Conservation (phyloP, 2,797 vertebrate species). For the Anguilla anguilla region DNA sequence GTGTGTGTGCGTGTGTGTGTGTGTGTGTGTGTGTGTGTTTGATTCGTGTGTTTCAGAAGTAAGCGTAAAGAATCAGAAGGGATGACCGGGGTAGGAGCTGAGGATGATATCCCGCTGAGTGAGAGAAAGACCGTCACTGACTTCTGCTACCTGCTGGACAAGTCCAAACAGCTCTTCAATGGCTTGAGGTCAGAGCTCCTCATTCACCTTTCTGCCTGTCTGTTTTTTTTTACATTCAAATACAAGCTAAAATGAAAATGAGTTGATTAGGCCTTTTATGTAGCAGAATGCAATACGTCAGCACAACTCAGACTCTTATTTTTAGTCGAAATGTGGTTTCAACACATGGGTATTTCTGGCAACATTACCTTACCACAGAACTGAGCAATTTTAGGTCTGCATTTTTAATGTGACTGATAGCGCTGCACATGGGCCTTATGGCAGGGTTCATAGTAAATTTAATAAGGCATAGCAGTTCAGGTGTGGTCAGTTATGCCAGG, state of each 20-base stretch:
- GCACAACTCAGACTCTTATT: neutral
- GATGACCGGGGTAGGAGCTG: conserved; percentile 92
- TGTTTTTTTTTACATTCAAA: neutral
- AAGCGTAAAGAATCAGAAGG: conserved; percentile 67
- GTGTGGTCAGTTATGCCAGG: neutral
- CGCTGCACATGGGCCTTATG: neutral
- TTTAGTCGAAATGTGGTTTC: neutral
- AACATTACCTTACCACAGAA: neutral
- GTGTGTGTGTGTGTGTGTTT: conserved; percentile 53
- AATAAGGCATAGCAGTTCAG: neutral
- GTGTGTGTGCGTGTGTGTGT: neutral
- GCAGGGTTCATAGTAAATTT: neutral
- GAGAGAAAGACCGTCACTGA: conserved; percentile 98
- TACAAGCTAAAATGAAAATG: neutral
- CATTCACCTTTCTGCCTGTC: neutral
- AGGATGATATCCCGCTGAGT: conserved; percentile 95
- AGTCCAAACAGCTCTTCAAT: conserved; percentile 98
- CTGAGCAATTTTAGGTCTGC: neutral
- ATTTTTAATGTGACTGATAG: neutral
- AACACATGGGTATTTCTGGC: neutral
- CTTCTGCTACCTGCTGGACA: conserved; percentile 98
- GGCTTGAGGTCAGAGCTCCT: conserved; percentile 84
- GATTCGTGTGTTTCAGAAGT: conserved; percentile 34
- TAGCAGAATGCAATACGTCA: neutral
- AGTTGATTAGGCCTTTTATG: neutral